Evolutionary conservation across 1,140 invertebrate genomes (phyloP).

Genomic region (Riptortus pedestris): DNA sequence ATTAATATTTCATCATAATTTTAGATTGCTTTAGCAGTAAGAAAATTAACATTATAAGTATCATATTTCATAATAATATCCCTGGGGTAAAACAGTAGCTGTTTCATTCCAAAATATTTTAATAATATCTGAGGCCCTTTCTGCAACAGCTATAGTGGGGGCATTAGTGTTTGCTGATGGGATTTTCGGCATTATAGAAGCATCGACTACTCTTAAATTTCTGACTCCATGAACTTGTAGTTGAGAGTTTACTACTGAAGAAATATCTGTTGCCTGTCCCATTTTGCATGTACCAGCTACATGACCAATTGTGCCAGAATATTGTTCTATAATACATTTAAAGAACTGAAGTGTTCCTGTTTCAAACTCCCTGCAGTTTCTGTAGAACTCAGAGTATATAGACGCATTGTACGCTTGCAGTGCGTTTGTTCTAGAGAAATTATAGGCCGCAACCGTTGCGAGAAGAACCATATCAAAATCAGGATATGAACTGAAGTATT

Average conservation of each 20-base stretch:
- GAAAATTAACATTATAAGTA: too few species aligned
- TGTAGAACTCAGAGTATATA: slow-evolving; percentile 44
- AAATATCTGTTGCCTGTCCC: slow-evolving; percentile 39
- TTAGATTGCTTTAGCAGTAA: too few species aligned
- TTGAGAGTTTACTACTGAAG: slow-evolving; percentile 39
- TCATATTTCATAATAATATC: too few species aligned
- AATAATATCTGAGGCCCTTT: slow-evolving; percentile 28
- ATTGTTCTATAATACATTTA: slow-evolving; percentile 33
- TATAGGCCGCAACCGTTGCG: slow-evolving; percentile 38
- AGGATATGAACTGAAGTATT: not conserved
- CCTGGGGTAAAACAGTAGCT: not conserved
- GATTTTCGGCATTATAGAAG: slow-evolving; percentile 27
- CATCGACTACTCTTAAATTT: slow-evolving; percentile 26
- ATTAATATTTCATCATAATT: too few species aligned
- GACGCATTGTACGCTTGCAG: slow-evolving; percentile 47
- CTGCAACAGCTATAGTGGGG: slow-evolving; percentile 25
- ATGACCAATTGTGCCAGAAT: slow-evolving; percentile 54
- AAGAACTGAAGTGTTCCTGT: slow-evolving; percentile 50
- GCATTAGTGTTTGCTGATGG: slow-evolving; percentile 27
- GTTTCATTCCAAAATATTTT: slow-evolving; percentile 29
- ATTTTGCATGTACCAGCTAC: slow-evolving; percentile 66
- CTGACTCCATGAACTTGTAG: slow-evolving; percentile 17
- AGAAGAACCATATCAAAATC: not conserved
- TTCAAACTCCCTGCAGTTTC: slow-evolving; percentile 43
- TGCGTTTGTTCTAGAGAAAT: slow-evolving; percentile 46